Percentiles rank a stretch among this genome's conserved stretches.
phyloP scores from a whole-genome alignment of 2,888 invertebrate genomes.

The Theretra japonica region DNA sequence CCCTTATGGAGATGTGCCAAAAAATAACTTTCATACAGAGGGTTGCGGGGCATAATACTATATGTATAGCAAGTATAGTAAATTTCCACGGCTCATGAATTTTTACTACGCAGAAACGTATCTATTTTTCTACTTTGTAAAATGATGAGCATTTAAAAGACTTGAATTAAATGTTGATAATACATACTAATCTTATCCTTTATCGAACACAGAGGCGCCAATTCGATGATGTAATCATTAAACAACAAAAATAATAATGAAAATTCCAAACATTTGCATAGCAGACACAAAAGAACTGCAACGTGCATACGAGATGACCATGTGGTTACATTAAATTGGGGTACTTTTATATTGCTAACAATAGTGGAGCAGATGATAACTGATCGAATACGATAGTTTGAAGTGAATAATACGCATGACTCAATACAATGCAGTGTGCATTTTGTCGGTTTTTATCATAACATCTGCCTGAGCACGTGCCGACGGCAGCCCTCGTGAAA shows the following conservation, averaged over 20 bases:
- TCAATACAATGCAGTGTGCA: conserved; percentile 58
- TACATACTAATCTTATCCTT: neutral
- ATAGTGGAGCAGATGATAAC: conserved; percentile 60
- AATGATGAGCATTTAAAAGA: neutral
- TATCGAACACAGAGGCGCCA: neutral
- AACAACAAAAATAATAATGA: neutral
- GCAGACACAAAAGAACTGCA: conserved; percentile 28
- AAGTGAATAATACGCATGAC: conserved; percentile 58
- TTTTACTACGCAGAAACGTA: neutral
- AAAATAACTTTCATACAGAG: conserved; percentile 4
- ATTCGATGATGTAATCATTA: neutral
- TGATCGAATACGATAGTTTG: conserved; percentile 59
- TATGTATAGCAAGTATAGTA: neutral
- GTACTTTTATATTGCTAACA: conserved; percentile 16
- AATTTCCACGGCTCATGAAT: conserved; percentile 12
- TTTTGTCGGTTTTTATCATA: conserved; percentile 62
- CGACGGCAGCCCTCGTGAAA: conserved; percentile 45
- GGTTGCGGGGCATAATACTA: neutral
- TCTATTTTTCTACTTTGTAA: neutral
- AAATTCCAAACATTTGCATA: conserved; percentile 15
- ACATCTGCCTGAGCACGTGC: conserved; percentile 68
- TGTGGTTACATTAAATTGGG: conserved; percentile 20
- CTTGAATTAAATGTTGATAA: neutral
- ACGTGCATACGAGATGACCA: conserved; percentile 21
- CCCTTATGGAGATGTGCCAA: conserved; percentile 11